Evolutionary conservation across 2,888 invertebrate genomes (phyloP).

Genomic region (Galeruca laticollis): DNA sequence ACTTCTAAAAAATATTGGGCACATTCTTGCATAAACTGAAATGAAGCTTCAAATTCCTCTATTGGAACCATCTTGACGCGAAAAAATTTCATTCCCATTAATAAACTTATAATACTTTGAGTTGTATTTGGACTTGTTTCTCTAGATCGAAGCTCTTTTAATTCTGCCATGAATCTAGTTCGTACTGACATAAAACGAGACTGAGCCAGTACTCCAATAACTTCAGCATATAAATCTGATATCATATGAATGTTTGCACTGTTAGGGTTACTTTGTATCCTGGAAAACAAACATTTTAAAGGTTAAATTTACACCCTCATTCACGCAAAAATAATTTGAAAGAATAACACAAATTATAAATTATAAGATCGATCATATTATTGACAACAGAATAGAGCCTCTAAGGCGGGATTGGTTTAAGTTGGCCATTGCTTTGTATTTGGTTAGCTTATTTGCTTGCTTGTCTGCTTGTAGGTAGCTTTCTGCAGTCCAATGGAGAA

Average conservation of each 20-base stretch:
- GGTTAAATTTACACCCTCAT: neutral
- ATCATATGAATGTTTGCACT: conserved; percentile 96
- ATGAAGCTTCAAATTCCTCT: conserved; percentile 98
- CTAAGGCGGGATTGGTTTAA: too few species aligned
- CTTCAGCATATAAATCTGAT: conserved; percentile 98
- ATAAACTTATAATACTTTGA: conserved; percentile 94
- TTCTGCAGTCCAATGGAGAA: too few species aligned
- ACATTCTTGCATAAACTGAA: conserved; percentile 98
- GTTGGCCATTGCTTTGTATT: too few species aligned
- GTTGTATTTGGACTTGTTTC: conserved; percentile 92
- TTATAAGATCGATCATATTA: too few species aligned
- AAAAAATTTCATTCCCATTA: conserved; percentile 99
- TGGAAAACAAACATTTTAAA: conserved; percentile 60
- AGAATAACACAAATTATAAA: neutral
- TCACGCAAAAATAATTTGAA: neutral
- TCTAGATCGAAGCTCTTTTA: conserved; percentile 84
- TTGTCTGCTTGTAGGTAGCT: too few species aligned
- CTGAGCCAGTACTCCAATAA: conserved; percentile 94
- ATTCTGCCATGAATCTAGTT: conserved; percentile 91
- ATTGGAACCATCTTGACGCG: conserved; percentile 97
- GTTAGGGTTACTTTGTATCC: conserved; percentile 92
- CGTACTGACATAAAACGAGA: conserved; percentile 93
- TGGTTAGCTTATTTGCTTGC: too few species aligned
- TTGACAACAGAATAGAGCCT: too few species aligned
- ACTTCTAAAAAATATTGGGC: conserved; percentile 98